Evolutionary conservation across 2,888 invertebrate species (phyloP), one percentile per base, ranked within the genome.

Genomic region (Caenorhabditis sp.): DNA sequence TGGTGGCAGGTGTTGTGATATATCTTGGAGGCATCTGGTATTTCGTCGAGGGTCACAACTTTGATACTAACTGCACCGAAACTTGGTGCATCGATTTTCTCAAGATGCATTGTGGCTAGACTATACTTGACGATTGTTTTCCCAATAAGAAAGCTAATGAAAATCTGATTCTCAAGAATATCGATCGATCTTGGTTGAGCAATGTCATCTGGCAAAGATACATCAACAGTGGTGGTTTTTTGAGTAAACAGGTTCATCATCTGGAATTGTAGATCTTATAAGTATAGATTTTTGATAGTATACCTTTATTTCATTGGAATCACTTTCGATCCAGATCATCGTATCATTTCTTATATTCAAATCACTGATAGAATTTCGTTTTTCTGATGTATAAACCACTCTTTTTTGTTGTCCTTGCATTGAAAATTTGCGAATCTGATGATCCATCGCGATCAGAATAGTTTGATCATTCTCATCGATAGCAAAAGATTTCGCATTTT

Each of bases 61-160:
- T 60, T 60, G 43, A 60, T 60, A 23, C 60, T 43, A 23, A 23
- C 43, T 1, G 60, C 25, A 17, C 60, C 50, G 38, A 60, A 60
- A n/a, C 43, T 60, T 23, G 60, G 52, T 4, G 27, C 25, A 21
- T 50, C 50, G 2, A 60, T 26, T 3, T 8, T 56, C 5, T 17
- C 5, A 25, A 26, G 3, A 25, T 12, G 14, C 5, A 8, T 10
- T 1, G 12, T 17, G 26, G 25, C 26, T 26, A 43, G 43, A 10
- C 8, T 10, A 43, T 17, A 43, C 14, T 43, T 43, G 7, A 43
- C 43, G 17, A 53, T 25, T 2, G 21, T 53, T 21, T 53, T 53
- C 10, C 10, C 21, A 14, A 53, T 21, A 4, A 25, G 25, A 25
- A 25, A 53, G 7, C 53, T 53, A 1, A 53, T 25, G 53, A 53